A percentile compares a stretch with the other conserved stretches of the same genome.
Conservation (phyloP, 1,140 invertebrate species). For the Tetragonula clypearis region DNA sequence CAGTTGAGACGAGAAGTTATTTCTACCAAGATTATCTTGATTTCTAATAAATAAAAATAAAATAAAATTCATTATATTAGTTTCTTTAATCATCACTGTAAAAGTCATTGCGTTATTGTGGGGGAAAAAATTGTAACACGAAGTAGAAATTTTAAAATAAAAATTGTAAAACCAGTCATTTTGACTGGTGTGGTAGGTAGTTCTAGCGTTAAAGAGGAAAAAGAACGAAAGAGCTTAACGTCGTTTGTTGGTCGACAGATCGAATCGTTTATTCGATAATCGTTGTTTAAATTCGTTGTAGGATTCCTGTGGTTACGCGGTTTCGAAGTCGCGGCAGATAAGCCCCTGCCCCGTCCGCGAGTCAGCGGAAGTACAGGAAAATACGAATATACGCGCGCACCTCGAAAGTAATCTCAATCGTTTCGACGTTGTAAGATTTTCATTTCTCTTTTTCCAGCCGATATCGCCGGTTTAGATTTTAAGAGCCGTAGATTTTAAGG, state of each 20-base stretch:
- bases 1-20: too few relatives aligned
- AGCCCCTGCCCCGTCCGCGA: conserved; percentile 26
- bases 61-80: too few relatives aligned
- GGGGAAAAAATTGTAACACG: too few relatives aligned
- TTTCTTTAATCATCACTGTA: too few relatives aligned
- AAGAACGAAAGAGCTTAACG: conserved; percentile 15
- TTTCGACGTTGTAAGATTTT: background rate
- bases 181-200: too few relatives aligned
- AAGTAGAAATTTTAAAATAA: too few relatives aligned
- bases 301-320: background rate
- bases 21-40: too few relatives aligned
- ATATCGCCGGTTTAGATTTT: conserved; percentile 14
- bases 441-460: conserved; percentile 18
- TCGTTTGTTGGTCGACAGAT: background rate
- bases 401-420: conserved; percentile 32
- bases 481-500: background rate
- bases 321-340: background rate
- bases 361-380: background rate
- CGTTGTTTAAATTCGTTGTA: background rate
- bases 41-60: too few relatives aligned
- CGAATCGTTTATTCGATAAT: background rate
- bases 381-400: background rate
- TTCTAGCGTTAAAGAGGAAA: too few relatives aligned
- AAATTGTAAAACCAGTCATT: too few relatives aligned
- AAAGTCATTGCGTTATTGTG: too few relatives aligned